A percentile compares a stretch with the other conserved stretches of the same genome.
These are phyloP conservation scores for Listronotus bonariensis DNA, from an alignment of 1,140 invertebrate species.

Conservation along the genomic window DNA sequence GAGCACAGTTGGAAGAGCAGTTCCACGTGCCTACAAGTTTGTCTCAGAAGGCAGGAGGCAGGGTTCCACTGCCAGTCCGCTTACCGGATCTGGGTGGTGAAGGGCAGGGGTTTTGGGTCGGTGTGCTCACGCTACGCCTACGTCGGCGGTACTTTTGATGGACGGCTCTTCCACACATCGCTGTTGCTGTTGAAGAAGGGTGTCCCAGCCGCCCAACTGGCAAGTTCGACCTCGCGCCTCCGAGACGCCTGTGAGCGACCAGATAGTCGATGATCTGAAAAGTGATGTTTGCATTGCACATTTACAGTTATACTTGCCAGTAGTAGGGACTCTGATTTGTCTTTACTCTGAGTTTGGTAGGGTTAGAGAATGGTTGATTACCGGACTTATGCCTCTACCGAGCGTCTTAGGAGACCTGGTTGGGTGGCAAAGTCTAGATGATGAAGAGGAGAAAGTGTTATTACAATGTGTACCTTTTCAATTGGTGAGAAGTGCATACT, in stretches of 20 bases:
- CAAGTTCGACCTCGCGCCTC: slow-evolving; percentile 51
- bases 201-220: slow-evolving; percentile 49
- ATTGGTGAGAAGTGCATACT: too few species aligned
- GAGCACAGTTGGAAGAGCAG: slow-evolving; percentile 44
- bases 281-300: too few species aligned
- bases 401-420: too few species aligned
- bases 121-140: slow-evolving; percentile 50
- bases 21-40: slow-evolving; percentile 53
- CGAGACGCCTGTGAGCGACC: slow-evolving; percentile 43
- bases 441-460: too few species aligned
- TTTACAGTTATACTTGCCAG: too few species aligned
- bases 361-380: too few species aligned
- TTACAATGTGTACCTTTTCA: too few species aligned
- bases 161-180: slow-evolving; percentile 36
- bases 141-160: slow-evolving; percentile 48
- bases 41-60: slow-evolving; percentile 66
- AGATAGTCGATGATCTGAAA: too few species aligned
- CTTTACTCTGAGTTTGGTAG: too few species aligned
- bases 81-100: slow-evolving; percentile 76
- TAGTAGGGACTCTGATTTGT: too few species aligned
- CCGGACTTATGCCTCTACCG: too few species aligned
- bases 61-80: slow-evolving; percentile 76
- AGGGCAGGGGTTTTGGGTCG: slow-evolving; percentile 63
- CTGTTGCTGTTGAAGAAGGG: slow-evolving; percentile 46
- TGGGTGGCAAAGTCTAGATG: too few species aligned